Conservation (phyloP, 2,113 vertebrate genomes). For the Arvicanthis niloticus region DNA sequence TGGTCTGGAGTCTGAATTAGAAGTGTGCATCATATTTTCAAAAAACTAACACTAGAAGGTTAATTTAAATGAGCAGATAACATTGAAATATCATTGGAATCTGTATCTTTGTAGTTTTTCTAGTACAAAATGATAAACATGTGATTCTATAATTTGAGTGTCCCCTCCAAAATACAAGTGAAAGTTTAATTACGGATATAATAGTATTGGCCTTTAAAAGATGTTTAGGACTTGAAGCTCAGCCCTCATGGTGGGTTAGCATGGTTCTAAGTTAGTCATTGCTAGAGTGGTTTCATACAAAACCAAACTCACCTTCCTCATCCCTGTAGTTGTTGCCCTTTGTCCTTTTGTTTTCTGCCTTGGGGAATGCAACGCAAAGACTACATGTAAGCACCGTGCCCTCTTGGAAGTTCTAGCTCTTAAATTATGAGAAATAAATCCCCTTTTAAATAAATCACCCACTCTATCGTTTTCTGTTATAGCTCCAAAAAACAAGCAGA, state of each 20-base stretch:
- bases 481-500: not conserved
- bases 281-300: not conserved
- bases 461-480: not conserved
- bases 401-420: not conserved
- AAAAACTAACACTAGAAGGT: slow-evolving; percentile 11
- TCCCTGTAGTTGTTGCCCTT: not conserved
- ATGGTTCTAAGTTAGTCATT: not conserved
- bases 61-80: slow-evolving; percentile 56
- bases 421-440: not conserved
- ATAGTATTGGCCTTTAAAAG: not conserved
- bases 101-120: slow-evolving; percentile 36
- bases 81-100: slow-evolving; percentile 24
- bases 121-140: not conserved
- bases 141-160: not conserved
- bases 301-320: not conserved
- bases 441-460: not conserved
- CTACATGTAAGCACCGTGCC: not conserved
- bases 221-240: not conserved
- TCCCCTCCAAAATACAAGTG: not conserved
- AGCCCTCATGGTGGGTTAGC: not conserved
- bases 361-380: not conserved
- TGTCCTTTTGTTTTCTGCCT: not conserved
- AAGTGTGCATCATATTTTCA: slow-evolving; percentile 27
- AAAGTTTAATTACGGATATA: not conserved
- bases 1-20: not conserved